phyloP scores from a whole-genome alignment of 2,888 invertebrate genomes.

The Drosophila macrospina region DNA sequence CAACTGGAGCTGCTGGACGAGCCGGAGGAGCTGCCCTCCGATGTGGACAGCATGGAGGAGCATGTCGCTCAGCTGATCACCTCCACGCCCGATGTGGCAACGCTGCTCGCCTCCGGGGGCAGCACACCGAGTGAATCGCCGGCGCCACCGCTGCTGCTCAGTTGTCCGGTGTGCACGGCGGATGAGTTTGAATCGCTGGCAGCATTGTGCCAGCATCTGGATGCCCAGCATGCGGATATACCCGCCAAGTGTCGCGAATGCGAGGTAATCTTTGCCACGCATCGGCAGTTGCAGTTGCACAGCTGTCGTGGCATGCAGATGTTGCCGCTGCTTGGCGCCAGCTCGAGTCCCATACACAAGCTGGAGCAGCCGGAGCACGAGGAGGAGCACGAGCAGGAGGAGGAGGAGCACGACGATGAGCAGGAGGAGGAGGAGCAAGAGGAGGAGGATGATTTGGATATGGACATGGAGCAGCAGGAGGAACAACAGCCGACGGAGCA shows the following conservation, averaged over 20 bases:
- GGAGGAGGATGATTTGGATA: conserved; percentile 1
- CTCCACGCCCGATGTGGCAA: conserved; percentile 72
- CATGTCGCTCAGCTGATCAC: conserved; percentile 61
- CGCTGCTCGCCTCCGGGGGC: conserved; percentile 52
- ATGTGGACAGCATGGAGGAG: conserved; percentile 13
- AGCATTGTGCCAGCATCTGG: conserved; percentile 88
- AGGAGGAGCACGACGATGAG: conserved; percentile 19
- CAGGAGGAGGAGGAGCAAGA: conserved; percentile 41
- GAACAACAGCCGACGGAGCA: not conserved
- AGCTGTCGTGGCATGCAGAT: conserved; percentile 32
- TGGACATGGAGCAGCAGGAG: conserved; percentile 2
- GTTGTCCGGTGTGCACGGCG: conserved; percentile 89
- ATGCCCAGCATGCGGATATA: conserved; percentile 88
- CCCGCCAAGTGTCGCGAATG: conserved; percentile 91
- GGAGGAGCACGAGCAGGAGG: conserved; percentile 28
- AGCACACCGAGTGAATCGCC: not conserved
- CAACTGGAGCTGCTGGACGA: conserved; percentile 1
- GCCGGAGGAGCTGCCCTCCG: not conserved
- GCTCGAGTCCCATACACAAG: conserved; percentile 62
- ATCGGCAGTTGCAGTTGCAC: conserved; percentile 90
- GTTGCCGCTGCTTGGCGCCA: conserved; percentile 58
- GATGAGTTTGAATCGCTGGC: conserved; percentile 87
- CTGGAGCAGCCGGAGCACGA: conserved; percentile 27
- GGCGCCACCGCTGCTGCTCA: conserved; percentile 62
- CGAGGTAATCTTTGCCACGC: conserved; percentile 90